A percentile compares a stretch with the other conserved stretches of the same genome.
Evolutionary conservation across 2,113 vertebrate species (phyloP).

Genomic region (Chlorocebus sabaeus): DNA sequence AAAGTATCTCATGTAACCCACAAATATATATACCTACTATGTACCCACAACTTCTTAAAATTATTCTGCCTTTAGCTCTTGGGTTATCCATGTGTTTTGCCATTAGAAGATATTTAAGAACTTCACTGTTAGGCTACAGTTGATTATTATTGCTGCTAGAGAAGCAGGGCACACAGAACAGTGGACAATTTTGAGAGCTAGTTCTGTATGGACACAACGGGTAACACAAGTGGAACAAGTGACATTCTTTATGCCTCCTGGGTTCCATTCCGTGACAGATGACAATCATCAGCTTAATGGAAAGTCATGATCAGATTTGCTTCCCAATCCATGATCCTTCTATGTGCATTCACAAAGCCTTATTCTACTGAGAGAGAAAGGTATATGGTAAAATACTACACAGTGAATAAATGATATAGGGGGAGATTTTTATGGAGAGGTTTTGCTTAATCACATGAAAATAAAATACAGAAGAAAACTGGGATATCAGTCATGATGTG

Average conservation of each 20-base stretch:
- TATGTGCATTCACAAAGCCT: neutral
- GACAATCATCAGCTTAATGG: neutral
- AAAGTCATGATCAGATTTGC: neutral
- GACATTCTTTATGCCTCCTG: neutral
- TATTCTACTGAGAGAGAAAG: neutral
- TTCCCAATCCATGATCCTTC: neutral
- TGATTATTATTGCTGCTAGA: too few relatives aligned
- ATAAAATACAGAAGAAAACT: neutral
- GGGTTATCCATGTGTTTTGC: neutral
- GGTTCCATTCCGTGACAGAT: neutral
- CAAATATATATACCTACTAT: too few relatives aligned
- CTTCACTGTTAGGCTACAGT: fast-evolving
- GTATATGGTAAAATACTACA: too few relatives aligned
- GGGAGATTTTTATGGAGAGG: fast-evolving
- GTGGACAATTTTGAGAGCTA: neutral
- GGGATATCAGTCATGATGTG: too few relatives aligned
- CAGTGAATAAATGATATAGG: fast-evolving
- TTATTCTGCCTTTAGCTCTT: neutral
- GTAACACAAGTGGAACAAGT: neutral
- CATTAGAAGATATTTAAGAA: neutral
- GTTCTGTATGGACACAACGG: neutral
- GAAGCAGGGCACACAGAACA: too few relatives aligned
- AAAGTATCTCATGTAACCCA: too few relatives aligned
- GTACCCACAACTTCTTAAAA: too few relatives aligned
- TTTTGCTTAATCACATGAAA: neutral